phyloP scores from a whole-genome alignment of 1,140 invertebrate species.

The Cardiocondyla obscurior region DNA sequence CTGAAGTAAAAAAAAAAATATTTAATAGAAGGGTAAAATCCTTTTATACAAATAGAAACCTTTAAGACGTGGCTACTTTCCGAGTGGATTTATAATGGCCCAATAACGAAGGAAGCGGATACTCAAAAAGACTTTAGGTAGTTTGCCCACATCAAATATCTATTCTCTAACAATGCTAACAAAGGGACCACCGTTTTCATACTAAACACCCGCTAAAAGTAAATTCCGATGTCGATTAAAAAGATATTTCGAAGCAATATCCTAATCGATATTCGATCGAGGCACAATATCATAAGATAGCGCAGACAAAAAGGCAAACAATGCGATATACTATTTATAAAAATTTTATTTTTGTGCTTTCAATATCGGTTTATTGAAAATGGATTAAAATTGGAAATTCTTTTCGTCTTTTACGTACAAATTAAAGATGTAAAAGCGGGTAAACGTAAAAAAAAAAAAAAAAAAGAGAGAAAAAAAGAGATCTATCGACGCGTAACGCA shows the following conservation, averaged over 20 bases:
- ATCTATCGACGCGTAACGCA: too few relatives aligned
- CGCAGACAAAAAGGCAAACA: neutral
- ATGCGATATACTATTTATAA: neutral
- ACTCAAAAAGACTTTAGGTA: constrained; percentile 1
- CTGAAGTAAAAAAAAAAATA: neutral
- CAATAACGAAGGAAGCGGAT: constrained; percentile 5
- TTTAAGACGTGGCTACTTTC: constrained; percentile 1
- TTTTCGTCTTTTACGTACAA: neutral
- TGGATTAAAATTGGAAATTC: neutral
- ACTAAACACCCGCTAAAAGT: constrained; percentile 19
- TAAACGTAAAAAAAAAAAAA: neutral
- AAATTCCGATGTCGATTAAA: constrained; percentile 13
- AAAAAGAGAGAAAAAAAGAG: too few relatives aligned
- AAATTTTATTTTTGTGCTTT: neutral
- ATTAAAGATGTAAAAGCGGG: neutral
- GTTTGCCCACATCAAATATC: neutral
- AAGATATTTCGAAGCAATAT: neutral
- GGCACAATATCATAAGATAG: neutral
- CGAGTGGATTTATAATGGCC: constrained; percentile 35
- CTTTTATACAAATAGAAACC: neutral
- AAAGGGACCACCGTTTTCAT: neutral
- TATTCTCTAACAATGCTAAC: neutral
- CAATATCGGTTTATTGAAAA: neutral
- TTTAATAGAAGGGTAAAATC: neutral
- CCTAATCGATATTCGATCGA: neutral